A percentile compares a stretch with the other conserved stretches of the same genome.
Conservation (phyloP, 2,113 vertebrate genomes). For the Xiphophorus couchianus region DNA sequence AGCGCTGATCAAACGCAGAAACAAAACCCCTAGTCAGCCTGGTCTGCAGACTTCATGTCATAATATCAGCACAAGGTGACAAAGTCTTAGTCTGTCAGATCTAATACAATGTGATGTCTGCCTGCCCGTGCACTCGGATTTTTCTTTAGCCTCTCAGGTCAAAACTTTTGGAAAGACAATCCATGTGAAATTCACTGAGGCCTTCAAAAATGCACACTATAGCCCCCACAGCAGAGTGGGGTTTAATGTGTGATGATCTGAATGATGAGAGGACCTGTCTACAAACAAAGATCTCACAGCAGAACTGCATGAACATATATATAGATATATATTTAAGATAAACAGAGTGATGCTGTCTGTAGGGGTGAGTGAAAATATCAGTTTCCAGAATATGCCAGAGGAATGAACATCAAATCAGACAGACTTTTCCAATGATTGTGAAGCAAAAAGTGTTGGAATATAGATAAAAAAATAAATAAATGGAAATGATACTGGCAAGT, state of each 20-base stretch:
- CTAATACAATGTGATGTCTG: slow-evolving; percentile 39
- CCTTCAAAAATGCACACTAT: slow-evolving; percentile 20
- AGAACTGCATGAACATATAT: background rate
- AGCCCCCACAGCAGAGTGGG: slow-evolving; percentile 8
- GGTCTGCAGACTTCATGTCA: slow-evolving; percentile 4
- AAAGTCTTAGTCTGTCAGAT: slow-evolving; percentile 38
- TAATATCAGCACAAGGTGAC: slow-evolving; percentile 33
- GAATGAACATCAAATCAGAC: background rate
- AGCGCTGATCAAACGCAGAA: background rate
- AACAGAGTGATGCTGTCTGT: background rate
- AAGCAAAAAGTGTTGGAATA: background rate
- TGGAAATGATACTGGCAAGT: slow-evolving; percentile 12
- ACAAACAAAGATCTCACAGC: background rate
- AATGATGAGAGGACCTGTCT: slow-evolving; percentile 9
- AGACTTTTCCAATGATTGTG: background rate
- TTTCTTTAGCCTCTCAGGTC: slow-evolving; percentile 28
- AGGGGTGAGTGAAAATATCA: background rate
- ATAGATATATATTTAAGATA: background rate
- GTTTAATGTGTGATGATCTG: slow-evolving; percentile 24
- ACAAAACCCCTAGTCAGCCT: slow-evolving; percentile 3
- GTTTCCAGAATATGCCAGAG: background rate
- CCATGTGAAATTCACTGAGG: slow-evolving; percentile 9
- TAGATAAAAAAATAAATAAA: slow-evolving; percentile 32
- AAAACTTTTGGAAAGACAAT: slow-evolving; percentile 26
- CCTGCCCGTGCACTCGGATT: slow-evolving; percentile 1